These are phyloP conservation scores for Clupea harengus DNA, from an alignment of 2,113 vertebrate species.

Conservation along the genomic window DNA sequence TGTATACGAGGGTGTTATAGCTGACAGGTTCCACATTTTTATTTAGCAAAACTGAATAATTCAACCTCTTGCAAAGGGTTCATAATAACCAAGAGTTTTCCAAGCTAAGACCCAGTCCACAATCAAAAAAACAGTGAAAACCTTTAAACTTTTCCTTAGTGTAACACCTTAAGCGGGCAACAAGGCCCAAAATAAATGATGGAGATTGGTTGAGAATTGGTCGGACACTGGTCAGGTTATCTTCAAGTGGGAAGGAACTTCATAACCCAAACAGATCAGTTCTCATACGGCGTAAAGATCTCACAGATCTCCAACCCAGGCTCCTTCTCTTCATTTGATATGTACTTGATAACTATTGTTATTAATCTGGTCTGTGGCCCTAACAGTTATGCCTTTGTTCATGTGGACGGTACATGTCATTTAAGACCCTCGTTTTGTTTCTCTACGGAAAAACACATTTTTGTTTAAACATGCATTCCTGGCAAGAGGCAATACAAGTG, in stretches of 20 bases:
- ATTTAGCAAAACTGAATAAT: background rate
- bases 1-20: background rate
- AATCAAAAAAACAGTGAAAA: no score
- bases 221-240: background rate
- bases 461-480: background rate
- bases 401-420: background rate
- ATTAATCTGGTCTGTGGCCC: background rate
- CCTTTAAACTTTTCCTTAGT: no score
- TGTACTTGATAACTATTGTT: background rate
- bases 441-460: background rate
- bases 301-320: no score
- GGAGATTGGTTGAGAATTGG: no score
- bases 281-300: background rate
- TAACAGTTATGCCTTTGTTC: background rate
- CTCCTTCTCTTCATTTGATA: no score
- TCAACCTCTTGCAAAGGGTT: background rate
- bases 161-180: no score
- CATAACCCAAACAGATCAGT: background rate
- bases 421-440: background rate
- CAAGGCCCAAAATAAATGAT: no score
- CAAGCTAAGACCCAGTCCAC: background rate
- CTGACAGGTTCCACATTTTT: background rate
- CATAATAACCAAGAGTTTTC: background rate
- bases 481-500: background rate
- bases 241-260: background rate